Base-by-base conservation (phyloP, 1,140 invertebrate genomes). In the Stegodyphus dumicola region DNA sequence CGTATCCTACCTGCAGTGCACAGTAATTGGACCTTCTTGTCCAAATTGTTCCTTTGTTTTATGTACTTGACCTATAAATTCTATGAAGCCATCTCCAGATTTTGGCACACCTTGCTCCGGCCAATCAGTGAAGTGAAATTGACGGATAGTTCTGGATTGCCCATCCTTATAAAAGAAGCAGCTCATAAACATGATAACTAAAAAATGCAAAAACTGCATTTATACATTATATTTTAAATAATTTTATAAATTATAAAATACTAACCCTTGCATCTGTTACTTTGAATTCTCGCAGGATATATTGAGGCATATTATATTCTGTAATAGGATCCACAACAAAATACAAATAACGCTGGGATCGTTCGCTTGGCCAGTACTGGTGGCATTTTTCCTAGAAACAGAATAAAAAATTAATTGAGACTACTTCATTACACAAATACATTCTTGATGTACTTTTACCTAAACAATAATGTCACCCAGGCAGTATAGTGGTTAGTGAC, bases 31-130 rank as follows among this genome's bases (percentile, higher is more conserved):
- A n/a, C 99, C 98, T 90, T 99, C 98, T 90, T 99, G 97, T 48
- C 99, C 99, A 91, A 99, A 99, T 91, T 99, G 98, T 90, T 99
- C 97, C 91, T 99, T 99, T 52, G 99, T 99, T 92, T 99, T 99
- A 92, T 99, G 98, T 54, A 99, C 98, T 91, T 99, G 98, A n/a
- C 97, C 97, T 88, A 99, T 97, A 90, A 98, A 98, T 91, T 98
- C 96, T 87, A 99, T 99, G 91, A 99, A 99, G 33, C 96, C 96
- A 90, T 99, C 98, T 2, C 97, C 98, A 54, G 96, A 97, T 90
- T 99, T 99, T 1, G 98, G 98, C 33, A 99, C 97, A 76, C 97
- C 97, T 54, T 87, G 91, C 90, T 99, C 98, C 0, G 98, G 98
- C 98, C 98, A 99, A 90, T 99, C 98, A 76, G 96, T 98, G 91